Evolutionary conservation across 1,140 invertebrate genomes (phyloP), one percentile per base, ranked within the genome.

Genomic region (Glomeris maerens): DNA sequence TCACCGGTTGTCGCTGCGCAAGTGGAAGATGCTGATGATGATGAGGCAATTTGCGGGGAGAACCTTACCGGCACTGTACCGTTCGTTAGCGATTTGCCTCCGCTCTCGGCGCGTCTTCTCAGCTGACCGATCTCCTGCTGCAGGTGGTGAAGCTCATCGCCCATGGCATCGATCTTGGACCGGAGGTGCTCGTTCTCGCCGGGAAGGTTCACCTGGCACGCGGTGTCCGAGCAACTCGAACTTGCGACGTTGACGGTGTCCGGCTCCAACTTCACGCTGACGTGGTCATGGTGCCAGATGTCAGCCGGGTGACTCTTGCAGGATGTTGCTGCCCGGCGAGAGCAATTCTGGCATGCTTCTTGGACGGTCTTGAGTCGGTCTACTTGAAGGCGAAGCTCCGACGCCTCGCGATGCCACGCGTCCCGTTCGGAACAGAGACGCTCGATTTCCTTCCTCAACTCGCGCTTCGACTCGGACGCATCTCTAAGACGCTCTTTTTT

Each of bases 381-480:
- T 23, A 48, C 21, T 48, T 48, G 36, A 17, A 36, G 27, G 21
- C 39, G 47, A 3, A 38, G 10, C 3, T 39, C 27, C 4, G 20
- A n/a, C 5, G 27, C 27, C n/a, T 48, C 47, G 17, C 23, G 31
- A 21, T 36, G n/a, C 21, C 21, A 5, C 7, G 10, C 17, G 20
- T 31, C 27, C 31, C 39, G 36, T 23, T 48, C 47, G 3, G n/a
- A 31, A 4, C 22, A 21, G n/a, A 45, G 10, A 3, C 38, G 49
- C n/a, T 50, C 27, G 5, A 50, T 3, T 27, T 50, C 26, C 22
- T 50, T 50, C 17, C 49, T 40, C 13, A 50, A 31, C 5, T 7
- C 4, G 17, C 49, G 49, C 25, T 50, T 50, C 22, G 49, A 17
- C 36, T 50, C 41, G 36, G 25, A n/a, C 3, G 49, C 49, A 31